These are phyloP conservation scores for Caenorhabditis sp. DNA, from an alignment of 2,888 invertebrate genomes.

Conservation along the genomic window DNA sequence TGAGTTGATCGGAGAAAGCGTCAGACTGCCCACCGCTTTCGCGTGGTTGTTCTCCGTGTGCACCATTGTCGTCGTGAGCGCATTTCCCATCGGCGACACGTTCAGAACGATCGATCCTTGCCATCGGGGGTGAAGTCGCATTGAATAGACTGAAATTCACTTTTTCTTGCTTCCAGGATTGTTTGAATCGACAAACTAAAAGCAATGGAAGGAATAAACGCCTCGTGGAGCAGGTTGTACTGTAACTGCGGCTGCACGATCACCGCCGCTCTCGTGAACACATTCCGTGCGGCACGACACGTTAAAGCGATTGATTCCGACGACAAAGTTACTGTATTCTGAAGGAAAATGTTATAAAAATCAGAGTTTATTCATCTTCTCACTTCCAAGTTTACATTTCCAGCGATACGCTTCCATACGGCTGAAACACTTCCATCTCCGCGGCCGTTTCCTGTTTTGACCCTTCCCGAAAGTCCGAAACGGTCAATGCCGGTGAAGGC, in stretches of 20 bases:
- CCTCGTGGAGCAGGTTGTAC: slow-evolving; percentile 66
- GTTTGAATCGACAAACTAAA: slow-evolving; percentile 64
- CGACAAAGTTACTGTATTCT: slow-evolving; percentile 67
- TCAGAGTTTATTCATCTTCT: background rate
- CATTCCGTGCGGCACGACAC: slow-evolving; percentile 61
- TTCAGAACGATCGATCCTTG: slow-evolving; percentile 72
- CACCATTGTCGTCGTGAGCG: slow-evolving; percentile 74
- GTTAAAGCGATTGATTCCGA: slow-evolving; percentile 62
- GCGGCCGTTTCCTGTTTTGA: slow-evolving; percentile 73
- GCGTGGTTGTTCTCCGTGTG: slow-evolving; percentile 76
- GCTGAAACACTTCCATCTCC: slow-evolving; percentile 73
- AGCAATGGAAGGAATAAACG: slow-evolving; percentile 61
- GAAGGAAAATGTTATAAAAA: slow-evolving; percentile 4
- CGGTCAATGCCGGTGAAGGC: slow-evolving; percentile 71
- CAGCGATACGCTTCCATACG: slow-evolving; percentile 73
- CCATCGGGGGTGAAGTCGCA: slow-evolving; percentile 70
- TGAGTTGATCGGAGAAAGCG: slow-evolving; percentile 73
- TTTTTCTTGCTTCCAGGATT: too few relatives aligned
- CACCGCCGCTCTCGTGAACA: slow-evolving; percentile 67
- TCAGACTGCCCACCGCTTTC: slow-evolving; percentile 73
- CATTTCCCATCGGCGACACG: slow-evolving; percentile 58
- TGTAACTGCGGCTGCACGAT: slow-evolving; percentile 74
- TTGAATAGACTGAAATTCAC: slow-evolving; percentile 67
- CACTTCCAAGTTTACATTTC: slow-evolving; percentile 68
- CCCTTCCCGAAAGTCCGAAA: slow-evolving; percentile 72